Evolutionary conservation across 2,113 vertebrate species (phyloP).

Genomic region (Vulpes lagopus): DNA sequence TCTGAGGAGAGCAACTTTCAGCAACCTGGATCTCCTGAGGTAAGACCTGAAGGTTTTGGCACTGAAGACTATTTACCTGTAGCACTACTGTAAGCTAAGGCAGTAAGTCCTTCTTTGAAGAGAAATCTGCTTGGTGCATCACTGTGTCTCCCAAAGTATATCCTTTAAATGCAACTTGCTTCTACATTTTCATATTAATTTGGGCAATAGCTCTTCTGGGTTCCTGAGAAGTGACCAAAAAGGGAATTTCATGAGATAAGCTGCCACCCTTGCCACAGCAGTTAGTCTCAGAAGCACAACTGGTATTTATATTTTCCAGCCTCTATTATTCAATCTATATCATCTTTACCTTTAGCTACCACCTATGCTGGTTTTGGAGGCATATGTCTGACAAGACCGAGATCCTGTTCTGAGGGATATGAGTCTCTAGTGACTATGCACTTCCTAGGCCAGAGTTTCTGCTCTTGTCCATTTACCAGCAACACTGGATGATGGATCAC

Average conservation of each 20-base stretch:
- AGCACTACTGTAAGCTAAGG: background rate
- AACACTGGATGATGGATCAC: background rate
- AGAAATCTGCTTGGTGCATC: background rate
- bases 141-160: background rate
- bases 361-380: background rate
- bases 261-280: background rate
- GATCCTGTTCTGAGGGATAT: background rate
- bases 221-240: background rate
- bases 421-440: background rate
- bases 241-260: background rate
- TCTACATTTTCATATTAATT: background rate
- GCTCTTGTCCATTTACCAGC: background rate
- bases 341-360: background rate
- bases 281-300: background rate
- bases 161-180: background rate
- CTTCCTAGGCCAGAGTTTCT: background rate
- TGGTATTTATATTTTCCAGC: background rate
- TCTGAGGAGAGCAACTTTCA: background rate
- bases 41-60: background rate
- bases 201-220: background rate
- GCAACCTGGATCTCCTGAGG: background rate
- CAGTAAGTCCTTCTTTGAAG: background rate
- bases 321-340: background rate
- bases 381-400: background rate
- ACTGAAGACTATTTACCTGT: background rate